These are phyloP conservation scores for Conomelus anceps DNA, from an alignment of 2,888 invertebrate genomes.

Conservation along the genomic window DNA sequence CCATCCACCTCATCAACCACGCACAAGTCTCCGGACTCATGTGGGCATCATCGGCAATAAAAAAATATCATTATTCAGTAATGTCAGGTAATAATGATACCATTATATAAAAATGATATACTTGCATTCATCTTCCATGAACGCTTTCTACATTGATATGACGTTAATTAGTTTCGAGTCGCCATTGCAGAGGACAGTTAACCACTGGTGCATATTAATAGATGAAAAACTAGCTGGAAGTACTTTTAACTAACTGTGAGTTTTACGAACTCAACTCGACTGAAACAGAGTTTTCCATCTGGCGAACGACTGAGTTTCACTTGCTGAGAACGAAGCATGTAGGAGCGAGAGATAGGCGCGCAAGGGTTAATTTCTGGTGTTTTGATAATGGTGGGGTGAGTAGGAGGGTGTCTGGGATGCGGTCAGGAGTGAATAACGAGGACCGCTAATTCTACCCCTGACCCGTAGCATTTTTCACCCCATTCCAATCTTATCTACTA, in stretches of 20 bases:
- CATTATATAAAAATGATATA: no score
- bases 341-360: neutral
- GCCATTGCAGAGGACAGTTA: neutral
- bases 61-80: no score
- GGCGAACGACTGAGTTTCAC: neutral
- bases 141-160: neutral
- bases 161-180: neutral
- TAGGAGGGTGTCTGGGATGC: neutral
- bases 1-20: no score
- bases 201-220: neutral
- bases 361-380: neutral
- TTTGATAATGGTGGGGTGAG: neutral
- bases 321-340: neutral
- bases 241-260: neutral
- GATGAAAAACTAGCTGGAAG: neutral
- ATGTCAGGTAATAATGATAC: no score
- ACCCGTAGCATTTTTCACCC: conserved; percentile 9
- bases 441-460: conserved; percentile 9
- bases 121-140: no score
- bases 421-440: conserved; percentile 5
- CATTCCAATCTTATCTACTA: conserved; percentile 1
- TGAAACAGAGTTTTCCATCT: neutral
- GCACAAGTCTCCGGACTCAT: no score
- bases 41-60: no score
- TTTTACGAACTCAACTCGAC: neutral